Percentiles rank a stretch among this genome's conserved stretches.
Evolutionary conservation across 2,888 invertebrate species (phyloP).

Genomic region (Eupithecia tripunctaria): DNA sequence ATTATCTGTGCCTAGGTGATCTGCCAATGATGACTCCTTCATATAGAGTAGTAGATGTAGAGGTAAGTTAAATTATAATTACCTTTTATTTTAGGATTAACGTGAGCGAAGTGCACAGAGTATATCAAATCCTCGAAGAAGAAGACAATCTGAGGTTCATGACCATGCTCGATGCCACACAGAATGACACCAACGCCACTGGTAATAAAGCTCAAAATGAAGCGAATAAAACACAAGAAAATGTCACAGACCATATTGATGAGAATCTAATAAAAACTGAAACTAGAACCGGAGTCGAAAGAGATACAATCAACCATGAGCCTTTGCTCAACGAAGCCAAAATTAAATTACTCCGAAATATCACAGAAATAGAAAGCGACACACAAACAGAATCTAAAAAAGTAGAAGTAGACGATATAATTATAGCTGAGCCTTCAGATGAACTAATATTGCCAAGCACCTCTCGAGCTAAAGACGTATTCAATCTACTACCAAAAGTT

Average conservation of each 20-base stretch:
- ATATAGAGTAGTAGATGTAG: too few species aligned
- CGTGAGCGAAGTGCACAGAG: conserved; percentile 77
- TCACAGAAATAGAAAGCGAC: conserved; percentile 39
- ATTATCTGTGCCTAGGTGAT: not conserved
- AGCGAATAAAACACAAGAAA: conserved; percentile 28
- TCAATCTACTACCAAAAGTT: conserved; percentile 82
- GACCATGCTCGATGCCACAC: conserved; percentile 70
- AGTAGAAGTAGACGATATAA: conserved; percentile 75
- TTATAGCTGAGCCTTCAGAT: conserved; percentile 58
- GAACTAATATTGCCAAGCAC: conserved; percentile 66
- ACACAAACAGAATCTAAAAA: conserved; percentile 39
- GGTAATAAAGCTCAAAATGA: conserved; percentile 37
- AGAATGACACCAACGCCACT: conserved; percentile 49
- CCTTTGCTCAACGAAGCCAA: conserved; percentile 66
- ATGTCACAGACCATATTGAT: conserved; percentile 36
- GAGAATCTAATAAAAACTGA: conserved; percentile 76
- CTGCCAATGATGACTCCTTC: not conserved
- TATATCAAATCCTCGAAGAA: conserved; percentile 79
- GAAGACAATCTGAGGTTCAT: conserved; percentile 78
- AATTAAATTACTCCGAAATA: conserved; percentile 66
- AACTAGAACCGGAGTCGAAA: conserved; percentile 73
- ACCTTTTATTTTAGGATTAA: conserved; percentile 69
- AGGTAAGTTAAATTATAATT: not conserved
- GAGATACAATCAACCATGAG: conserved; percentile 70
- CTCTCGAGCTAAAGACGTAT: conserved; percentile 66